phyloP scores from a whole-genome alignment of 2,888 invertebrate genomes.

The Pollenia griseotomentosa region DNA sequence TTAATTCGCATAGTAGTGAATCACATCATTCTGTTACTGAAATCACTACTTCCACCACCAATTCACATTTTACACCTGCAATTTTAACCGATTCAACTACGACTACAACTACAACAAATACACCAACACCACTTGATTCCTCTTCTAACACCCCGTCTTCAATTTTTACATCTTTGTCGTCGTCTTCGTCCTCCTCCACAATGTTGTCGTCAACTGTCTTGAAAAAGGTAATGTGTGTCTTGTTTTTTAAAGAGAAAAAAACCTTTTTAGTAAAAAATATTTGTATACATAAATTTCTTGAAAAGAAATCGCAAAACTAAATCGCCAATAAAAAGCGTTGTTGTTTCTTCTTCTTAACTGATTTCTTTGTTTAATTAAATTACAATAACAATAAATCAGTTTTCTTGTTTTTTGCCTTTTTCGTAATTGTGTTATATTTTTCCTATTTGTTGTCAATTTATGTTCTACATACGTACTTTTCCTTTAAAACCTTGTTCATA shows the following conservation, averaged over 20 bases:
- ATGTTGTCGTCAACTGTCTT: constrained; percentile 37
- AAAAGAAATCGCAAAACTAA: constrained; percentile 61
- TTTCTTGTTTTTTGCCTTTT: constrained; percentile 61
- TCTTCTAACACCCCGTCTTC: constrained; percentile 55
- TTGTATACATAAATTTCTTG: constrained; percentile 6
- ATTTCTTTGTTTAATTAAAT: constrained; percentile 47
- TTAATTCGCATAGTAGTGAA: constrained; percentile 37
- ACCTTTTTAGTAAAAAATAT: constrained; percentile 38
- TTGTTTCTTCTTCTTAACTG: constrained; percentile 44
- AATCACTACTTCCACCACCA: constrained; percentile 70
- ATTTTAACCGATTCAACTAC: constrained; percentile 63
- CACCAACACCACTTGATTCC: constrained; percentile 52
- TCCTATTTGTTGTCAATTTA: constrained; percentile 44
- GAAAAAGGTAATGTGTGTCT: constrained; percentile 73
- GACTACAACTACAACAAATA: constrained; percentile 41
- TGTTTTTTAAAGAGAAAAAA: constrained; percentile 60
- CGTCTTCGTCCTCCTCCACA: constrained; percentile 60
- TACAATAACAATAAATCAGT: constrained; percentile 16
- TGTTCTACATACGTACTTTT: constrained; percentile 21
- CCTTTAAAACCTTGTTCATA: constrained; percentile 8
- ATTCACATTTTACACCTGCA: constrained; percentile 57
- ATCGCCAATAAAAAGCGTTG: constrained; percentile 62
- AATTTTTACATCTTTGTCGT: constrained; percentile 40
- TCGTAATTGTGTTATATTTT: constrained; percentile 46
- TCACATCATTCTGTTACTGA: constrained; percentile 52